These are phyloP conservation scores for Percopsis transmontana DNA, from an alignment of 2,113 vertebrate genomes.

Conservation along the genomic window DNA sequence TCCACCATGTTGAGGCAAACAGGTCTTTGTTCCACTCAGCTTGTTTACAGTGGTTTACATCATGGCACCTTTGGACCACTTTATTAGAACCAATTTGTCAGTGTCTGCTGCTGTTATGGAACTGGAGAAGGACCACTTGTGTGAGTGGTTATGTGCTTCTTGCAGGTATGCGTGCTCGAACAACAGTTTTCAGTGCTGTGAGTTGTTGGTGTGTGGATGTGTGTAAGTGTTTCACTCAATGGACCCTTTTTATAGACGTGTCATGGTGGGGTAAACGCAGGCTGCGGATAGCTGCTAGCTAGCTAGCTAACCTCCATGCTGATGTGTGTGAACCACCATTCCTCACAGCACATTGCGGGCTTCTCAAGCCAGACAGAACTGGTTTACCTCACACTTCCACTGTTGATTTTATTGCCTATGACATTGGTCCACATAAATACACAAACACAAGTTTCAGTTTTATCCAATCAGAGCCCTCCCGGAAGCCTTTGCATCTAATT, in stretches of 20 bases:
- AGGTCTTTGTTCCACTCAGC: constrained; percentile 52
- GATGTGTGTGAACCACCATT: neutral
- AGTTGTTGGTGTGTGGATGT: no score
- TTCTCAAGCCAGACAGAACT: constrained; percentile 21
- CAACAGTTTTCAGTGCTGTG: no score
- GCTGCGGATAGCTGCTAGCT: neutral
- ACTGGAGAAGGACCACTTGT: neutral
- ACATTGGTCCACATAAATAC: constrained; percentile 10
- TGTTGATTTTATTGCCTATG: constrained; percentile 5
- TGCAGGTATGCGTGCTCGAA: neutral
- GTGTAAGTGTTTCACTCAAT: no score
- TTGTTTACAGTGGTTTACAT: constrained; percentile 62
- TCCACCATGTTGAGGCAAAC: constrained; percentile 30
- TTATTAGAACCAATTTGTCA: constrained; percentile 45
- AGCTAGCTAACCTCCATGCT: neutral
- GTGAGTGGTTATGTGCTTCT: neutral
- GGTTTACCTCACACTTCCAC: constrained; percentile 30
- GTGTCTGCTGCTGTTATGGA: constrained; percentile 21
- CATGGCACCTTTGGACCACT: constrained; percentile 36
- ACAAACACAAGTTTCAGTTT: neutral
- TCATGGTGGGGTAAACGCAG: no score
- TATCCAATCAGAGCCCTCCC: neutral
- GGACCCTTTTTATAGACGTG: no score
- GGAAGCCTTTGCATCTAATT: neutral
- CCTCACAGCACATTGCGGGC: constrained; percentile 11